Evolutionary conservation across 2,113 vertebrate species (phyloP), one percentile per base, ranked within the genome.

Genomic region (Coturnix japonica): DNA sequence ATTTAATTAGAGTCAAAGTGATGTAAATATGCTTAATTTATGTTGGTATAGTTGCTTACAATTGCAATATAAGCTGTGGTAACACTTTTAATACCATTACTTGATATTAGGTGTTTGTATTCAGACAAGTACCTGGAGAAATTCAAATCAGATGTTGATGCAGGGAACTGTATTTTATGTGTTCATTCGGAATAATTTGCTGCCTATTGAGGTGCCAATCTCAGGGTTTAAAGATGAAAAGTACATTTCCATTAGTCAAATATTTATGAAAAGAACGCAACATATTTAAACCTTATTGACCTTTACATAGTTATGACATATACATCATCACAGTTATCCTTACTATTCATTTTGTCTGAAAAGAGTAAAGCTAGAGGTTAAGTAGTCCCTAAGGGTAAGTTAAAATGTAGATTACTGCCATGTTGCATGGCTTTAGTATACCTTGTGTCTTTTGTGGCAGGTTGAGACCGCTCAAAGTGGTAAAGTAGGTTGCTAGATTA

Each of bases 221-320:
- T 90, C 84, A 35, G 46, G 33, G 12, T 82, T 93, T 87, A 87
- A 81, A 80, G 56, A 81, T 85, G 78, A 92, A 91, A 94, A 92
- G 87, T 89, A 82, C 22, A 39, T 65, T 77, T 46, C 51, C 87
- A 53, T 81, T 93, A 96, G 93, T 97, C 94, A 95, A 95, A 97
- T 97, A 97, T 97, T 97, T 97, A 97, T 95, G 93, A 96, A 85
- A 76, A 73, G 87, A 89, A 66, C 33, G 79, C 94, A 95, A 95
- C 28, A n/a, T 97, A 88, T 97, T 97, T 96, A 97, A 97, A 94
- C 84, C 86, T 97, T 92, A 75, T 95, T 96, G 96, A 96, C 96
- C 96, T 97, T 94, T 96, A 92, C 91, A 78, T 77, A 94, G 92
- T 97, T 97, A 96, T 96, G 95, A 96, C 81, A 86, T 89, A 81